Base-by-base conservation (phyloP, 2,797 vertebrate species). In the Spheniscus humboldti region DNA sequence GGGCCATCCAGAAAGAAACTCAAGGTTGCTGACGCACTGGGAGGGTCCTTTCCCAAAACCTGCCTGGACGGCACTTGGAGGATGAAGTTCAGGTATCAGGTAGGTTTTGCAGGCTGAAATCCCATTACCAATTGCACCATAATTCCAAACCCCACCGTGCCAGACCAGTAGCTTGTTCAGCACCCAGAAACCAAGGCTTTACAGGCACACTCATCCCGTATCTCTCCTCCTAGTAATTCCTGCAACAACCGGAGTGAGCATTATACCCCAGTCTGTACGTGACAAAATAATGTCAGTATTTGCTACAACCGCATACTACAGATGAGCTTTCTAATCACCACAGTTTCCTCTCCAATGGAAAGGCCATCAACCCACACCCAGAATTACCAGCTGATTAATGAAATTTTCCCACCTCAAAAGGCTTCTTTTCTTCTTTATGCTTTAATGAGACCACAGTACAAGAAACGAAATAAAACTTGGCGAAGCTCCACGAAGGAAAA, bases 191-290 rank as follows among this genome's bases (percentile, higher is more conserved):
- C 3, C 19, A 37, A 27, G 1, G 8, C 4, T 67, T 77, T 8
- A 10, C 31, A 62, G 30, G 14, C 35, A 89, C 16, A 2, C n/a
- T 9, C 28, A 39, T 5, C 15, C 35, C 22, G 0, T 3, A 2
- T 12, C 23, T 69, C 55, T 62, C 25, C 37, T 76, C 71, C 71
- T 39, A 53, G 33, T 47, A 75, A 60, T 6, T 63, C 55, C 48
- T 77, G 14, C 37, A 62, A 27, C 43, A 68, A 8, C 7, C 13
- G 3, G 45, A 75, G 22, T 2, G 6, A 55, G 7, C 41, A 4
- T 10, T 18, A 56, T 15, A 33, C 2, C 33, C 35, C 45, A 30
- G 11, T 9, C 52, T 25, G 19, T 3, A 13, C 2, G 0, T 0
- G 35, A 41, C 18, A 62, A 68, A 72, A 60, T 2, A 10, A 62